Evolutionary conservation across 2,888 invertebrate species (phyloP), one percentile per base, ranked within the genome.

Genomic region (Drosophila gaucha): DNA sequence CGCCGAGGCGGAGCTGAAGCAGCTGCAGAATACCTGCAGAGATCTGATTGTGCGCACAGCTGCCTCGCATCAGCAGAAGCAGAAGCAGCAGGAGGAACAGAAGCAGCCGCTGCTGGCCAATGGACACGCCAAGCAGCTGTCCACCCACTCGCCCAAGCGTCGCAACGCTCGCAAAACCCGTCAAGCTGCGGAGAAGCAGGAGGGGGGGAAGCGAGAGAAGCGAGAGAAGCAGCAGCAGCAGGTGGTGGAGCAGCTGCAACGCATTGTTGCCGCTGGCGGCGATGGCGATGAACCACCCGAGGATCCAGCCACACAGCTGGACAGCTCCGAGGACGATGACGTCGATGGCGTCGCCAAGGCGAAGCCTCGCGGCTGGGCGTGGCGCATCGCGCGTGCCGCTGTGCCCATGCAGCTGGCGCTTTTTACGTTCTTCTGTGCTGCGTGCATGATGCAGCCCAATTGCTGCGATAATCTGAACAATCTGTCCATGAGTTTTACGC

Each of bases 381-480:
- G 94, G 94, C 93, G 95, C 49, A 94, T 95, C 35, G 92, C 95
- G 51, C 92, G 94, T 73, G 93, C 95, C n/a, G 94, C 95, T 10
- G 89, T 95, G 64, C 95, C 95, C 31, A 94, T 96, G 91, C 95
- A 95, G 80, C 85, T 95, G 87, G 95, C 95, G 5, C 90, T 96
- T 52, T 92, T 96, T 59, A 94, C 95, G 5, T 92, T 96, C 39
- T 93, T 95, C 77, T 95, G 95, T 86, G 93, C 95, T 54, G 95
- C 94, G 49, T 95, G 94, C 83, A 92, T 95, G 31, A 92, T 95
- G 87, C 95, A 95, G 86, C 95, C 95, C 1, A 94, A 94, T 51
- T 96, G 96, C 90, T 96, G 96, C 92, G 95, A 96, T 91, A 93
- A 94, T 70, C 93, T 95, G 83, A 95, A 96, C 91, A 95, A 94